Evolutionary conservation across 2,888 invertebrate species (phyloP), one percentile per base, ranked within the genome.

Genomic region (Patella ulyssiponensis): DNA sequence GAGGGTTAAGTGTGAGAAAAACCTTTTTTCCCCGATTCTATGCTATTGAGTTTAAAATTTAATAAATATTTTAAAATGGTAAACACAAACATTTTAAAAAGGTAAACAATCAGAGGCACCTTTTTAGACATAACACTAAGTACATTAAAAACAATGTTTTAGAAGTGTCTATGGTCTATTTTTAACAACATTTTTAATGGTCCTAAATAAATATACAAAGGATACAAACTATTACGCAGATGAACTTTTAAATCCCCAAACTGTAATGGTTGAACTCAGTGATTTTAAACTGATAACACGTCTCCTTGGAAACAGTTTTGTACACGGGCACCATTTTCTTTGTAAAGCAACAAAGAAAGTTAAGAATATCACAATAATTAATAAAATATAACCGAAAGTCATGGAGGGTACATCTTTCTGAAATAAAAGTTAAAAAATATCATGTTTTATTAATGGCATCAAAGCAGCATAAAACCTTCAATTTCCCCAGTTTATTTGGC

Each of bases 231-330:
- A 20, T 64, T 4, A 64, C 0, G 64, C 64, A 20, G 20, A 64
- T 20, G 64, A 64, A 20, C 64, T 64, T 64, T 64, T 64, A 23
- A 76, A 56, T 11, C 80, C 80, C 56, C 71, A 75, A 33, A 78
- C 58, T 14, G 82, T 79, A 58, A 85, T 81, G 0, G 88, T 84
- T 11, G 89, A 88, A 77, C 88, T 86, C 14, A 89, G 84, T 23
- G 86, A 82, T 33, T 85, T 81, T 0, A 89, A 80, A 78, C 87
- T 87, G 73, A 89, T 79, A 27, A 89, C 78, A 51, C 88, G 82
- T 73, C 86, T 79, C 74, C 86, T 78, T 44, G 83, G 86, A 77
- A 82, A 85, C 74, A 86, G 78, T 64, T 85, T 73, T 53, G 83
- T 78, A 73, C 85, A 86, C 44, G 84, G 44, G n/a, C 84, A 82